Percentiles rank a stretch among this genome's conserved stretches.
Evolutionary conservation across 1,140 invertebrate genomes (phyloP).

Genomic region (Trypoxylus dichotomus): DNA sequence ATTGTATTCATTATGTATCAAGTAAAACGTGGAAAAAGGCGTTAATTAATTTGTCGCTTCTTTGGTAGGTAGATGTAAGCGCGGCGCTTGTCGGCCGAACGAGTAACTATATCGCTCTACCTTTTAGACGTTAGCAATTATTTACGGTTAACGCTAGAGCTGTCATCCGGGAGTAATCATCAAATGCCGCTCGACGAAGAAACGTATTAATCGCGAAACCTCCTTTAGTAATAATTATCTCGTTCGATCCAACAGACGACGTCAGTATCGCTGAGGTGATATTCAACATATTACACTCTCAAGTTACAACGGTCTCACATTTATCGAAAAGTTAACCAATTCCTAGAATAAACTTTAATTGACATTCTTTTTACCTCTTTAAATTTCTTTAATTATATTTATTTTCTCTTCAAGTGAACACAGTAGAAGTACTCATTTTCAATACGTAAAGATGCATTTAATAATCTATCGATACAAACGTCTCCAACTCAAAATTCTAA

Average conservation of each 20-base stretch:
- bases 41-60: conserved; percentile 3
- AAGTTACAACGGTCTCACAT: too few relatives aligned
- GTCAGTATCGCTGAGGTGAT: neutral
- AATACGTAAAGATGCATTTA: too few relatives aligned
- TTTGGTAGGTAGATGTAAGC: neutral
- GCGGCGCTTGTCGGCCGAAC: neutral
- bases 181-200: neutral
- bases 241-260: neutral
- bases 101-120: neutral
- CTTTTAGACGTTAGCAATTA: neutral
- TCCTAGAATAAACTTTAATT: too few relatives aligned
- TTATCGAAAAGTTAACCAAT: too few relatives aligned
- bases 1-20: neutral
- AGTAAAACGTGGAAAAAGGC: neutral
- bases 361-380: too few relatives aligned
- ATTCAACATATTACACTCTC: too few relatives aligned
- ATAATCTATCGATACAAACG: too few relatives aligned
- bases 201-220: neutral
- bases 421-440: too few relatives aligned
- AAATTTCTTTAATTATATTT: too few relatives aligned
- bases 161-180: neutral
- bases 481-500: too few relatives aligned
- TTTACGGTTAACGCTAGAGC: neutral
- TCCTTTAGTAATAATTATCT: neutral
- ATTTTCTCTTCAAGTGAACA: too few relatives aligned